phyloP scores from a whole-genome alignment of 2,113 vertebrate genomes.

The Sarotherodon lohbergeri region DNA sequence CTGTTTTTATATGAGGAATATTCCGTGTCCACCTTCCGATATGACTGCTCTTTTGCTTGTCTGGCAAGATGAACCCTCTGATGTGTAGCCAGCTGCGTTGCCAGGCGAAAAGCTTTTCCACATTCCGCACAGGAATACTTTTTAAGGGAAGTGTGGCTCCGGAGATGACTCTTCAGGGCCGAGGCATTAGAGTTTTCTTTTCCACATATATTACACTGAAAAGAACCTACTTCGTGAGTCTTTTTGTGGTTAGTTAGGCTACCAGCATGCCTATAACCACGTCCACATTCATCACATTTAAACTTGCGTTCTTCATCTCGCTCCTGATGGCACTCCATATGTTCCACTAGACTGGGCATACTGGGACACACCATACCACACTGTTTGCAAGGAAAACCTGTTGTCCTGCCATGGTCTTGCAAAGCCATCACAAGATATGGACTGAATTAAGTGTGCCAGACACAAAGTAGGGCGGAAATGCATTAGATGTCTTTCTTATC shows the following conservation, averaged over 20 bases:
- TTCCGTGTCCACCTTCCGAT: slow-evolving; percentile 6
- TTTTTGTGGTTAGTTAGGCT: slow-evolving; percentile 84
- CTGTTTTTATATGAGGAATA: not conserved
- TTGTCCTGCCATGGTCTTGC: slow-evolving; percentile 55
- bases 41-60: slow-evolving; percentile 30
- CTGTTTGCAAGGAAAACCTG: slow-evolving; percentile 66
- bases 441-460: slow-evolving; percentile 6
- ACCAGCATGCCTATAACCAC: slow-evolving; percentile 82
- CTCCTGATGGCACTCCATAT: slow-evolving; percentile 51
- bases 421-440: slow-evolving; percentile 48
- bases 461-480: slow-evolving; percentile 26
- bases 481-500: slow-evolving; percentile 40
- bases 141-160: slow-evolving; percentile 70
- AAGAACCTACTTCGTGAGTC: slow-evolving; percentile 80
- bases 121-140: slow-evolving; percentile 70
- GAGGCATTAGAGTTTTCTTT: slow-evolving; percentile 76
- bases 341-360: slow-evolving; percentile 66
- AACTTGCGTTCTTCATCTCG: slow-evolving; percentile 75
- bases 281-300: slow-evolving; percentile 82
- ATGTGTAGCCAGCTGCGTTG: slow-evolving; percentile 69
- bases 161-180: slow-evolving; percentile 74
- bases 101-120: slow-evolving; percentile 71
- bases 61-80: slow-evolving; percentile 62
- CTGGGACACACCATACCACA: slow-evolving; percentile 57
- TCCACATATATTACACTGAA: slow-evolving; percentile 75